Evolutionary conservation across 2,113 vertebrate species (phyloP).

Genomic region (Atrichornis clamosus): DNA sequence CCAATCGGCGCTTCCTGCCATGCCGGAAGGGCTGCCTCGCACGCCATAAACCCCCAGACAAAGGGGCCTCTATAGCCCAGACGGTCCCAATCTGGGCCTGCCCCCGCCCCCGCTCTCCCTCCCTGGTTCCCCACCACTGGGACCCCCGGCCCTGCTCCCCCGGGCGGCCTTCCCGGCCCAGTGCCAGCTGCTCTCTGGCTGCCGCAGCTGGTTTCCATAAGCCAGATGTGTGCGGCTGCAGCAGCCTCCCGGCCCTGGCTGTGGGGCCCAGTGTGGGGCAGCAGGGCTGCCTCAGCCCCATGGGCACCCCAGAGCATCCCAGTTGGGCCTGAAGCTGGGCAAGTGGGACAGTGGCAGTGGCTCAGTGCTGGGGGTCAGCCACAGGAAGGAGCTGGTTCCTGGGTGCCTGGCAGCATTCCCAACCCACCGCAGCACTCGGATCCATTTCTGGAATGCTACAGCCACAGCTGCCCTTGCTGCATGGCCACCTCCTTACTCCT

Average conservation of each 20-base stretch:
- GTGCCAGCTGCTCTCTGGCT: constrained; percentile 31
- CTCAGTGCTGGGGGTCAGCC: not conserved
- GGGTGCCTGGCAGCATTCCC: not conserved
- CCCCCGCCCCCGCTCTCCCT: not conserved
- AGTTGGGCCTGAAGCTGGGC: fast-evolving
- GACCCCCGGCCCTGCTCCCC: not conserved
- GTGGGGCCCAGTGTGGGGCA: not conserved
- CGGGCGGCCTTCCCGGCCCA: not conserved
- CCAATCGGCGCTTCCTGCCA: constrained; percentile 82
- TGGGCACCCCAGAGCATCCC: not conserved
- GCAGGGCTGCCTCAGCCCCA: not conserved
- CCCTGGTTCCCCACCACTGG: not conserved
- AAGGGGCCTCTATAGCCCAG: constrained; percentile 72
- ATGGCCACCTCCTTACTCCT: not conserved
- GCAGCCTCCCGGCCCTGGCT: not conserved
- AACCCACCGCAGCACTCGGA: not conserved
- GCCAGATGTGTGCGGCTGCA: not conserved
- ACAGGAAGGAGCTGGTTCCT: constrained; percentile 37
- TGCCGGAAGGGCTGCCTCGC: constrained; percentile 82
- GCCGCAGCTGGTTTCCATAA: constrained; percentile 57
- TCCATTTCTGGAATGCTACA: not conserved
- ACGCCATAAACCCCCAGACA: constrained; percentile 79
- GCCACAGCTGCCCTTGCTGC: not conserved
- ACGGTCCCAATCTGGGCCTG: constrained; percentile 60
- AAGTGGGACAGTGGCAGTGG: fast-evolving